Evolutionary conservation across 2,888 invertebrate genomes (phyloP).

Genomic region (Prosopocoilus inquinatus): DNA sequence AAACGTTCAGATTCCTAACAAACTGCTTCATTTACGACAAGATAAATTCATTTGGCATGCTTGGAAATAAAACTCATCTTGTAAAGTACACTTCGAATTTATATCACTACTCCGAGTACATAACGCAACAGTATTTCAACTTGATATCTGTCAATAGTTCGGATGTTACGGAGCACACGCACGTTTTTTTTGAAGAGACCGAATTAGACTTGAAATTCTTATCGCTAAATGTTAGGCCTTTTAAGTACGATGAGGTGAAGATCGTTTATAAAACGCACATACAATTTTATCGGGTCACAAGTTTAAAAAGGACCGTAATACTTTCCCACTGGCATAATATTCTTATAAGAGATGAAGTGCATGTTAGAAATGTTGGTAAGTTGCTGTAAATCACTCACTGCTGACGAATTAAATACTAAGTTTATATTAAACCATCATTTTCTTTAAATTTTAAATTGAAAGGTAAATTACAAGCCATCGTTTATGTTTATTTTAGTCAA

Average conservation of each 20-base stretch:
- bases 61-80: slow-evolving; percentile 12
- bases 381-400: not conserved
- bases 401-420: not conserved
- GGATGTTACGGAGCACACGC: slow-evolving; percentile 7
- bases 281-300: slow-evolving; percentile 25
- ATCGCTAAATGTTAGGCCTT: slow-evolving; percentile 9
- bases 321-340: slow-evolving; percentile 36
- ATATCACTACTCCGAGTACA: slow-evolving; percentile 31
- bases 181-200: not conserved
- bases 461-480: not conserved
- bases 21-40: too few relatives aligned
- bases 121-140: slow-evolving; percentile 19
- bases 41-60: too few relatives aligned
- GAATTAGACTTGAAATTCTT: slow-evolving; percentile 8
- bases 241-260: slow-evolving; percentile 10
- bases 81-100: slow-evolving; percentile 27
- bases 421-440: not conserved
- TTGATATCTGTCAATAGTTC: slow-evolving; percentile 12
- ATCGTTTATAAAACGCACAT: slow-evolving; percentile 25
- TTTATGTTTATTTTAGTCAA: too few relatives aligned
- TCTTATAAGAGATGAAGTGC: slow-evolving; percentile 28
- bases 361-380: slow-evolving; percentile 25
- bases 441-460: too few relatives aligned
- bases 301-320: slow-evolving; percentile 30
- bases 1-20: too few relatives aligned